Percentiles rank a stretch among this genome's conserved stretches.
Evolutionary conservation across 2,888 invertebrate genomes (phyloP).

Genomic region (Orthonevra nobilis): DNA sequence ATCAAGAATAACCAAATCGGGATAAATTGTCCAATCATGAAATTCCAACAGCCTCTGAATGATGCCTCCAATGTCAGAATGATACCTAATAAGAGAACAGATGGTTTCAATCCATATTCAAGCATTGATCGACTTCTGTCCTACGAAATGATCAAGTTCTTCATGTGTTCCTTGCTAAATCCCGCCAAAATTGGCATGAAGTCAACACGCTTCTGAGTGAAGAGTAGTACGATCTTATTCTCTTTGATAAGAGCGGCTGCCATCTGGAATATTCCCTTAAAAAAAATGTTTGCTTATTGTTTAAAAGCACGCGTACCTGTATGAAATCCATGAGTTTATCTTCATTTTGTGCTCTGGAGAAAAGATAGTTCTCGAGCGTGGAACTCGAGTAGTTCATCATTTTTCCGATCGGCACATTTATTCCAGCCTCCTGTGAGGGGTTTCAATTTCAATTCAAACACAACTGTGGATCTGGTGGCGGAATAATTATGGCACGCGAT

Average conservation of each 20-base stretch:
- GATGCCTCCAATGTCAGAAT: slow-evolving; percentile 39
- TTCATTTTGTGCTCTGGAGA: slow-evolving; percentile 12
- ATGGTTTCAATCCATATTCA: neutral
- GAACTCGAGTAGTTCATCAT: too few relatives aligned
- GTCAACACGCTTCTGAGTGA: slow-evolving; percentile 50
- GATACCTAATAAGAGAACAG: slow-evolving; percentile 47
- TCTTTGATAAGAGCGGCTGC: slow-evolving; percentile 26
- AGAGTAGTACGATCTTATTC: slow-evolving; percentile 35
- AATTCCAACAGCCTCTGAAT: slow-evolving; percentile 60
- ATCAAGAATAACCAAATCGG: slow-evolving; percentile 54
- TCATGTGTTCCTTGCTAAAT: slow-evolving; percentile 42
- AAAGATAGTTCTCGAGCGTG: too few relatives aligned
- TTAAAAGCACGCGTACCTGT: slow-evolving; percentile 29
- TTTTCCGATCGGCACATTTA: too few relatives aligned
- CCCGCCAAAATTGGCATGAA: slow-evolving; percentile 24
- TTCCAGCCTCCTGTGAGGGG: too few relatives aligned
- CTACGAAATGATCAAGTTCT: slow-evolving; percentile 54
- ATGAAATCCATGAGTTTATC: slow-evolving; percentile 44
- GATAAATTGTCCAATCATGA: slow-evolving; percentile 61
- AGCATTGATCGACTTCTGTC: too few relatives aligned
- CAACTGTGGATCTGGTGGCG: too few relatives aligned
- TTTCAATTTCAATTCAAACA: too few relatives aligned
- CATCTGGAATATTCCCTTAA: slow-evolving; percentile 16
- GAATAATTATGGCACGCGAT: too few relatives aligned
- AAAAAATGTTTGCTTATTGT: neutral